Evolutionary conservation across 1,140 invertebrate species (phyloP), one percentile per base, ranked within the genome.

Genomic region (Drosophila asahinai): DNA sequence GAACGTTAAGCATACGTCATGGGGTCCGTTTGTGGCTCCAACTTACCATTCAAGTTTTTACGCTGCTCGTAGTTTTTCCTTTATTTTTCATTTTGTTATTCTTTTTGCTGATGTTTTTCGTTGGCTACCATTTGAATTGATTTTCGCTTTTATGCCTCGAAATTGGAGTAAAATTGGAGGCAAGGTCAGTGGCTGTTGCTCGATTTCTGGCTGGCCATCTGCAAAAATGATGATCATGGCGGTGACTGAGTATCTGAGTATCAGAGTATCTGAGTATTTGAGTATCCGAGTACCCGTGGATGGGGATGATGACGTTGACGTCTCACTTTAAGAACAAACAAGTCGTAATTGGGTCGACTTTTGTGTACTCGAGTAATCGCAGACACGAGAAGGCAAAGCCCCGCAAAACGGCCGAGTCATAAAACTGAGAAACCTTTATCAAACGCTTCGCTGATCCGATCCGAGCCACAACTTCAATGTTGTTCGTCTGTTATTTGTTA

Each of bases 371-470:
- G 54, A 51, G 67, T 72, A 43, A 72, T 72, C 67, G 70, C 30
- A 72, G 58, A 49, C 70, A 72, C 65, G 51, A 72, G 68, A 72
- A 72, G 52, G 36, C 52, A 60, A 71, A 72, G 51, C 68, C 51
- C 19, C 15, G 27, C 64, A 68, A 77, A 78, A 77, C 51, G 55
- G 64, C 55, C 74, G 43, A 77, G 73, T 68, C 63, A 77, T 77
- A 77, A 68, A 59, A 66, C 54, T n/a, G 36, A 57, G 54, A 77
- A 77, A 70, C 74, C 75, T 77, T 70, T 77, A 77, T 77, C 74
- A 77, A 77, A 77, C 74, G 75, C 75, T 77, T 70, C 75, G 65
- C 75, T 77, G 74, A 77, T 62, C 75, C 55, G 70, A 59, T 57
- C 75, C 68, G 43, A 77, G 42, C 75, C 63, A 59, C 62, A 77